Conservation (phyloP, 2,797 vertebrate species). For the Oreochromis grahami region DNA sequence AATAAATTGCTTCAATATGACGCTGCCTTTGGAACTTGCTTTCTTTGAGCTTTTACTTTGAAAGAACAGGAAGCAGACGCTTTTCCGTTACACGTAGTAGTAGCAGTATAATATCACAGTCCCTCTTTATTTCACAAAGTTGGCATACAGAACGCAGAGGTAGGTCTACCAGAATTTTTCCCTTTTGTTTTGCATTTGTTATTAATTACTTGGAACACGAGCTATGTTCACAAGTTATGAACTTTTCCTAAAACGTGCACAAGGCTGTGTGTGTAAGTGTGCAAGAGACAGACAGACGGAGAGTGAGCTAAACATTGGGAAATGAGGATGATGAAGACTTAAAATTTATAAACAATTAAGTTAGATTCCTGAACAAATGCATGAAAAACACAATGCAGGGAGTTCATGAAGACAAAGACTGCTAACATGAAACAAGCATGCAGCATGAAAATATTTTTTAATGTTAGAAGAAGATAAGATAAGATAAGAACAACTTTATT, state of each 20-base stretch:
- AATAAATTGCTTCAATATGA: not conserved
- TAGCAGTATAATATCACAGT: fast-evolving
- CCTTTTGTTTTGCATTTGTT: not conserved
- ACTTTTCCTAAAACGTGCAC: not conserved
- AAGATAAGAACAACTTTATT: too few species aligned
- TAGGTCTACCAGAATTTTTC: not conserved
- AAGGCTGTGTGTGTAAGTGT: not conserved
- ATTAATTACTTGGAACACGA: not conserved
- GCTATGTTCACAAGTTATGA: not conserved
- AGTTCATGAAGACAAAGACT: not conserved
- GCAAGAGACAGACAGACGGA: not conserved
- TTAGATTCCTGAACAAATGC: not conserved
- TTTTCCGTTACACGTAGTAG: not conserved
- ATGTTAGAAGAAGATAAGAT: not conserved
- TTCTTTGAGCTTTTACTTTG: not conserved
- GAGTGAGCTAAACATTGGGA: not conserved
- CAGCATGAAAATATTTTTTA: not conserved
- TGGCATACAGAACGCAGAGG: not conserved
- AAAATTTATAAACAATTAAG: not conserved
- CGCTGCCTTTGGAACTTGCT: not conserved
- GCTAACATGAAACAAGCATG: not conserved
- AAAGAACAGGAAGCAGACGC: not conserved
- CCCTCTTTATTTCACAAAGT: not conserved
- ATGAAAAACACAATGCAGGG: not conserved
- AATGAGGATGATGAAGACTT: not conserved